phyloP scores from a whole-genome alignment of 2,113 vertebrate genomes.

The Noturus placidus region DNA sequence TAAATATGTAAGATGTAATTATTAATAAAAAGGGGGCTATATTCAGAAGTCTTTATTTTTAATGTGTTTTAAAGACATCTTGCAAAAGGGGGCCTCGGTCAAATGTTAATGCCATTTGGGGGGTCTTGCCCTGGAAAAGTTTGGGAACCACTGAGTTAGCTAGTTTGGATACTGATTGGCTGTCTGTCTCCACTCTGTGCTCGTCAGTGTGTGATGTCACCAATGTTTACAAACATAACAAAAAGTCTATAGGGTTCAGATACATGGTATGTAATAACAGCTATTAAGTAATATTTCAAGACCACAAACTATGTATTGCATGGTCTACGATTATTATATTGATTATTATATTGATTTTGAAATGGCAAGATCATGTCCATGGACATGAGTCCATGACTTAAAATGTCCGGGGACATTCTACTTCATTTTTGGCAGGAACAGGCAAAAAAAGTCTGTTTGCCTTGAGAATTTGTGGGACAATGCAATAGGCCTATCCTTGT shows the following conservation, averaged over 20 bases:
- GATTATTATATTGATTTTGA: too few species aligned
- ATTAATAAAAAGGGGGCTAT: too few species aligned
- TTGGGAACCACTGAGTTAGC: too few species aligned
- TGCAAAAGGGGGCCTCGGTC: too few species aligned
- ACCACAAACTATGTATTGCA: not conserved
- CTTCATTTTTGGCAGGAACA: not conserved
- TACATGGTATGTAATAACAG: not conserved
- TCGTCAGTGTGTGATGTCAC: not conserved
- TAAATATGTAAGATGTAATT: too few species aligned
- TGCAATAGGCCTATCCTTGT: not conserved
- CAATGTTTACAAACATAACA: not conserved
- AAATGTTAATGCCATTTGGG: too few species aligned
- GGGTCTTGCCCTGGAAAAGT: too few species aligned
- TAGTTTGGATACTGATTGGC: not conserved
- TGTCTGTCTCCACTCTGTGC: not conserved
- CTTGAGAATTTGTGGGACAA: not conserved
- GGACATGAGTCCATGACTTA: not conserved
- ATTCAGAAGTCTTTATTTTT: too few species aligned
- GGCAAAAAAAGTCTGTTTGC: not conserved
- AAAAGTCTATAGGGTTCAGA: not conserved
- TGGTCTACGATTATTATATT: not conserved
- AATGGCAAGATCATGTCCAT: not conserved
- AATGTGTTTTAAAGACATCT: too few species aligned
- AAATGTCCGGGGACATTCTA: not conserved
- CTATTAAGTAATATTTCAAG: not conserved